A percentile compares a stretch with the other conserved stretches of the same genome.
phyloP scores from a whole-genome alignment of 2,113 vertebrate species.

The Montifringilla adamsi region DNA sequence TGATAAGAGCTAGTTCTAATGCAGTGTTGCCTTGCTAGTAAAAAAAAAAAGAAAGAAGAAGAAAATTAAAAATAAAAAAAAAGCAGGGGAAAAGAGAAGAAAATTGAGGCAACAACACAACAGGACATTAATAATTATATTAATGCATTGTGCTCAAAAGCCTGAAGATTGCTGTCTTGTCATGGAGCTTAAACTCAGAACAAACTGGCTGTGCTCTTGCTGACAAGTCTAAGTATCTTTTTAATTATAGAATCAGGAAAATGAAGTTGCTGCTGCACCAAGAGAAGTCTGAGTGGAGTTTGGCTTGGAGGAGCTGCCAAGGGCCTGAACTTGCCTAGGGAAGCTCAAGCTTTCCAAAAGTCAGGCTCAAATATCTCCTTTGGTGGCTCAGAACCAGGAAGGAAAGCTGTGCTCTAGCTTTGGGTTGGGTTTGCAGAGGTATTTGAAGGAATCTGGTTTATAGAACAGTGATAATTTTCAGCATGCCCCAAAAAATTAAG shows the following conservation, averaged over 20 bases:
- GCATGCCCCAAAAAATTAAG: fast-evolving
- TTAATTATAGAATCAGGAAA: conserved; percentile 54
- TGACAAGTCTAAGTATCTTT: conserved; percentile 36
- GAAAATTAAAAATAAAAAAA: not conserved
- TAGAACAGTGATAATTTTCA: not conserved
- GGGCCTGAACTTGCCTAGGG: not conserved
- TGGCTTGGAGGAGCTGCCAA: not conserved
- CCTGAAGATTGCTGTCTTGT: conserved; percentile 24
- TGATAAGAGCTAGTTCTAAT: conserved; percentile 45
- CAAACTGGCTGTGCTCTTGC: conserved; percentile 5
- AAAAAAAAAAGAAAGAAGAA: not conserved
- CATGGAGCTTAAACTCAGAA: conserved; percentile 42
- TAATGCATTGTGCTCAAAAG: conserved; percentile 14
- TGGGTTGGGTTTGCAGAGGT: not conserved
- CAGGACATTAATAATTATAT: conserved; percentile 17
- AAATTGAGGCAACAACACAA: not conserved
- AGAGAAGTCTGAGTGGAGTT: fast-evolving
- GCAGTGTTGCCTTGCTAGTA: not conserved
- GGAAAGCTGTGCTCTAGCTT: not conserved
- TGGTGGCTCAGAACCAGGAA: not conserved
- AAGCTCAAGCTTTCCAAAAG: not conserved
- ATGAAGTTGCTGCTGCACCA: not conserved
- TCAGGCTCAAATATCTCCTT: not conserved
- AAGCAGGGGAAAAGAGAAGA: not conserved
- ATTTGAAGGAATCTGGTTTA: not conserved